phyloP scores from a whole-genome alignment of 1,140 invertebrate species.

The Bombus sibiricus region DNA sequence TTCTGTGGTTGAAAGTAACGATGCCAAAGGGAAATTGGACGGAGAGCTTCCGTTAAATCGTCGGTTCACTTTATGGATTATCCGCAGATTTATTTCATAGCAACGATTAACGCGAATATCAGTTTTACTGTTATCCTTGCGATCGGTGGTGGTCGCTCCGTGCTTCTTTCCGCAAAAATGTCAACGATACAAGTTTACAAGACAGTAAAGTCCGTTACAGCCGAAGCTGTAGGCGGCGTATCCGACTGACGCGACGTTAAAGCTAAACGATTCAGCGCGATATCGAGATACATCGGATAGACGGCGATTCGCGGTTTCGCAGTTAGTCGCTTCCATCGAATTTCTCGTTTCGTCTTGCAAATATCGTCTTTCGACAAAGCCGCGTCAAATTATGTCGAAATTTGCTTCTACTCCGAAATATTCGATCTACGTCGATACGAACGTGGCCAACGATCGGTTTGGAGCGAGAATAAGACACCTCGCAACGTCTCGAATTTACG shows the following conservation, averaged over 20 bases:
- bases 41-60: background rate
- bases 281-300: slow-evolving; percentile 46
- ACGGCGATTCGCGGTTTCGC: background rate
- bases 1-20: too few relatives aligned
- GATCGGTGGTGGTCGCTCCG: background rate
- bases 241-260: too few relatives aligned
- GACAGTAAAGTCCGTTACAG: slow-evolving; percentile 34
- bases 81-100: slow-evolving; percentile 9
- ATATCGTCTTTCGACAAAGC: background rate
- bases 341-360: slow-evolving; percentile 5
- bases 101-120: slow-evolving; percentile 32
- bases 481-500: background rate
- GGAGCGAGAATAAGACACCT: background rate
- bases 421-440: too few relatives aligned
- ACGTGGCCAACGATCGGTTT: too few relatives aligned
- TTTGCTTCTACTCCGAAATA: background rate
- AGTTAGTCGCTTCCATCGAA: slow-evolving; percentile 44
- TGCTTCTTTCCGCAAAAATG: slow-evolving; percentile 29
- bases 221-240: too few relatives aligned
- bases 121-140: slow-evolving; percentile 5
- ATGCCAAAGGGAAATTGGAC: background rate
- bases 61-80: slow-evolving; percentile 20
- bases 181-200: background rate
- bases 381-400: background rate
- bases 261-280: slow-evolving; percentile 3